Evolutionary conservation across 2,113 vertebrate genomes (phyloP), one percentile per base, ranked within the genome.

Genomic region (Xenus cinereus): DNA sequence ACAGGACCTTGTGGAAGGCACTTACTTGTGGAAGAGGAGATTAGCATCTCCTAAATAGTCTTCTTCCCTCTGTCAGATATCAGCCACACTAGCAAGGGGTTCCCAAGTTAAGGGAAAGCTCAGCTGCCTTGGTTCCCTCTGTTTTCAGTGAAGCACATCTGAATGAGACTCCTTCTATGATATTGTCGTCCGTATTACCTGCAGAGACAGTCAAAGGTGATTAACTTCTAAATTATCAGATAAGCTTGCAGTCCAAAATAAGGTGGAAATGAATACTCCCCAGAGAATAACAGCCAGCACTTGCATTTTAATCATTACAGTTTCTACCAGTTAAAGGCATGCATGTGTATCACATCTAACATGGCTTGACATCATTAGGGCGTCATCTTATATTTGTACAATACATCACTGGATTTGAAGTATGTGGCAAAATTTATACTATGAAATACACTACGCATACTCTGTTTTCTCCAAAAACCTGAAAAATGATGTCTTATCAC

Each of bases 81-180:
- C 60, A 84, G 43, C 32, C 43, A 50, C 28, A 8, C 7, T 7
- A 23, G 10, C 0, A 0, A 75, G 27, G 14, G 8, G 9, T 41
- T 45, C 37, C 51, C 13, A 13, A 30, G 18, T 12, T 37, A 50
- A 54, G 21, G 45, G 51, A 50, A 67, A 59, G 15, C 12, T 37
- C 11, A 16, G 23, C 9, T 91, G 10, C 22, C 22, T 69, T 66
- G 33, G 43, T 59, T 83, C 22, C 35, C 24, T 54, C 53, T 19
- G 3, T 30, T 83, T 62, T 18, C 68, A 48, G 21, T n/a, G 57
- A 88, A 69, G 45, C 4, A 48, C 24, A 26, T 39, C 41, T 57
- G 17, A 66, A 57, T 26, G 16, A 73, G 54, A 37, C 37, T 67
- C 43, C 21, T 80, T 14, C 19, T 85, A 4, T 23, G 9, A n/a